phyloP scores from a whole-genome alignment of 2,113 vertebrate species.

The Brachyistius frenatus region DNA sequence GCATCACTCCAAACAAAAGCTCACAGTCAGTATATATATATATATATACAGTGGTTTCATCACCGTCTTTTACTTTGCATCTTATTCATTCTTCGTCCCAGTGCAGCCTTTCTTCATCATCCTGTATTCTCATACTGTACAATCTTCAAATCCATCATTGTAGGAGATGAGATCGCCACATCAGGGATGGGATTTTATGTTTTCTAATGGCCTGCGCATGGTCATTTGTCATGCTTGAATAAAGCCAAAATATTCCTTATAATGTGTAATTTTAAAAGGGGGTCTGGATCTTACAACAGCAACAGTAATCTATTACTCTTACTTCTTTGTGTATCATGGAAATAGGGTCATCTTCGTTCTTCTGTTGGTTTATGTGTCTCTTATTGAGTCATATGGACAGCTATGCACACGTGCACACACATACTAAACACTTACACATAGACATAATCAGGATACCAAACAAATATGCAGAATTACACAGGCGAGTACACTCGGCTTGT shows the following conservation, averaged over 20 bases:
- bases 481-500: neutral
- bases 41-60: neutral
- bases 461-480: neutral
- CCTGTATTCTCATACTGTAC: neutral
- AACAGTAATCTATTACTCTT: neutral
- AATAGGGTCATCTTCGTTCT: neutral
- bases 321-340: neutral
- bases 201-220: neutral
- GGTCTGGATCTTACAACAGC: neutral
- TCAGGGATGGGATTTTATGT: neutral
- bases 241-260: neutral
- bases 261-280: neutral
- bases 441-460: neutral
- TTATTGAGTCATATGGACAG: slow-evolving; percentile 10
- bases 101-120: neutral
- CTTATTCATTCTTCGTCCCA: neutral
- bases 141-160: slow-evolving; percentile 10
- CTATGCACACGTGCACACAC: neutral
- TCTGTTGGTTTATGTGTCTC: neutral
- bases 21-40: slow-evolving; percentile 14
- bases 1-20: slow-evolving; percentile 24
- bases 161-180: slow-evolving; percentile 5
- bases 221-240: slow-evolving; percentile 1
- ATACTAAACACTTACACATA: neutral
- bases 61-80: neutral